Conservation (phyloP, 1,140 invertebrate genomes). For the Leptoteleia sp. region DNA sequence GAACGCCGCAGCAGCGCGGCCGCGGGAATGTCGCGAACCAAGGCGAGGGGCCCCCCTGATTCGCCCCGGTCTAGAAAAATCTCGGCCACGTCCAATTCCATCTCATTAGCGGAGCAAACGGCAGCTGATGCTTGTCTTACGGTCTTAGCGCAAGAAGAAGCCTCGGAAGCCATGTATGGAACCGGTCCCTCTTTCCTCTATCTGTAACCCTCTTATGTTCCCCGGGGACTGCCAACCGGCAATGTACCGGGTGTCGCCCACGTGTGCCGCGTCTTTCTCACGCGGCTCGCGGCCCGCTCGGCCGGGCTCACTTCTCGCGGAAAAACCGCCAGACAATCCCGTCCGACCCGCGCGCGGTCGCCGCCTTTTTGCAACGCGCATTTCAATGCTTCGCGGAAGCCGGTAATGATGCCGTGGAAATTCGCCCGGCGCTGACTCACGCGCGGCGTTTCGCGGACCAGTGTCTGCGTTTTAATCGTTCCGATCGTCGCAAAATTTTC, state of each 20-base stretch:
- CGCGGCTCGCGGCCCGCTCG: slow-evolving; percentile 37
- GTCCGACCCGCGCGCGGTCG: neutral
- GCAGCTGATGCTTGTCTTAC: slow-evolving; percentile 81
- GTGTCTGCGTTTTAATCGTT: neutral
- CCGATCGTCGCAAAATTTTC: too few relatives aligned
- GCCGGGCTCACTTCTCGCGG: slow-evolving; percentile 36
- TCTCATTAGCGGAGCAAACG: slow-evolving; percentile 81
- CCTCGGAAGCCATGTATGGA: slow-evolving; percentile 81
- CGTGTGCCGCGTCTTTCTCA: slow-evolving; percentile 71
- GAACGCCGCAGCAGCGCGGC: slow-evolving; percentile 77
- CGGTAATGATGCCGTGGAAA: slow-evolving; percentile 28
- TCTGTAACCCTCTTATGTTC: slow-evolving; percentile 73
- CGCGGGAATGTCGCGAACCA: slow-evolving; percentile 81
- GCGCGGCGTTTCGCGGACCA: neutral
- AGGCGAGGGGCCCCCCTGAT: slow-evolving; percentile 65
- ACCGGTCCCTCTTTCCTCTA: slow-evolving; percentile 79
- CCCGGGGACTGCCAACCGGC: slow-evolving; percentile 42
- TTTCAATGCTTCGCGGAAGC: slow-evolving; percentile 32
- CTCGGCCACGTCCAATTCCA: slow-evolving; percentile 82
- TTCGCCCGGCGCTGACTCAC: slow-evolving; percentile 14
- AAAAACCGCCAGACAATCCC: slow-evolving; percentile 36
- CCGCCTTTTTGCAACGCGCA: slow-evolving; percentile 8
- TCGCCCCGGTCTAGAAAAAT: slow-evolving; percentile 80
- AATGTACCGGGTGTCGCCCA: slow-evolving; percentile 80
- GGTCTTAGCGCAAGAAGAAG: slow-evolving; percentile 79